A percentile compares a stretch with the other conserved stretches of the same genome.
These are phyloP conservation scores for Phrynocephalus guinanensis DNA, from an alignment of 2,797 vertebrate species.

Conservation along the genomic window DNA sequence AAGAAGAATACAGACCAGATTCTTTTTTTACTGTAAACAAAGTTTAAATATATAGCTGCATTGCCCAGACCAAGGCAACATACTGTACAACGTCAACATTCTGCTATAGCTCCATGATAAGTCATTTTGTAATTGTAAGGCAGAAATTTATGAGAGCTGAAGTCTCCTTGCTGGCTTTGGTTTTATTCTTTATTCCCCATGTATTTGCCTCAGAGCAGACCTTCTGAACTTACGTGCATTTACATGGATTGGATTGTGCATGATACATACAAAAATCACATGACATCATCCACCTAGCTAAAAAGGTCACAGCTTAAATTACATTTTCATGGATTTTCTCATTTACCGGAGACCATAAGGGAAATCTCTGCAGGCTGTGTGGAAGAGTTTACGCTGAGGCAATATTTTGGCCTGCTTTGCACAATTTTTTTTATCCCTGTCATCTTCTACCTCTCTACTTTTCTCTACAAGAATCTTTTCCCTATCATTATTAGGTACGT, in stretches of 20 bases:
- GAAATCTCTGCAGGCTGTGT: slow-evolving; percentile 19
- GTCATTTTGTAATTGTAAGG: slow-evolving; percentile 63
- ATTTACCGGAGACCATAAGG: slow-evolving; percentile 49
- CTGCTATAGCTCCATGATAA: slow-evolving; percentile 61
- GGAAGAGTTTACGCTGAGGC: background rate
- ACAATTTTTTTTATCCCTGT: background rate
- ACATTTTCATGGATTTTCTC: slow-evolving; percentile 52
- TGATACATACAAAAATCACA: slow-evolving; percentile 56
- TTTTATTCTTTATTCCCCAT: slow-evolving; percentile 54
- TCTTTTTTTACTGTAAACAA: slow-evolving; percentile 58
- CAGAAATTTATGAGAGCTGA: slow-evolving; percentile 63
- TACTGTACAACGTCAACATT: slow-evolving; percentile 36
- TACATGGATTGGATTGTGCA: slow-evolving; percentile 56
- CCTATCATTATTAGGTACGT: background rate
- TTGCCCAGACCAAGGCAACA: slow-evolving; percentile 44
- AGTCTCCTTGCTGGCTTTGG: slow-evolving; percentile 49
- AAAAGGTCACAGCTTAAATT: slow-evolving; percentile 60
- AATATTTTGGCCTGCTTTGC: slow-evolving; percentile 9
- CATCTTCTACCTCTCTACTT: background rate
- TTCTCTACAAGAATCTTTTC: background rate
- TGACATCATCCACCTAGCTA: slow-evolving; percentile 61
- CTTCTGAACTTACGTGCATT: slow-evolving; percentile 37
- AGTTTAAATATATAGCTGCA: slow-evolving; percentile 42
- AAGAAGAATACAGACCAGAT: slow-evolving; percentile 61
- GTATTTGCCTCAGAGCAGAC: slow-evolving; percentile 38